Evolutionary conservation across 2,888 invertebrate genomes (phyloP).

Genomic region (Agrotis ipsilon): DNA sequence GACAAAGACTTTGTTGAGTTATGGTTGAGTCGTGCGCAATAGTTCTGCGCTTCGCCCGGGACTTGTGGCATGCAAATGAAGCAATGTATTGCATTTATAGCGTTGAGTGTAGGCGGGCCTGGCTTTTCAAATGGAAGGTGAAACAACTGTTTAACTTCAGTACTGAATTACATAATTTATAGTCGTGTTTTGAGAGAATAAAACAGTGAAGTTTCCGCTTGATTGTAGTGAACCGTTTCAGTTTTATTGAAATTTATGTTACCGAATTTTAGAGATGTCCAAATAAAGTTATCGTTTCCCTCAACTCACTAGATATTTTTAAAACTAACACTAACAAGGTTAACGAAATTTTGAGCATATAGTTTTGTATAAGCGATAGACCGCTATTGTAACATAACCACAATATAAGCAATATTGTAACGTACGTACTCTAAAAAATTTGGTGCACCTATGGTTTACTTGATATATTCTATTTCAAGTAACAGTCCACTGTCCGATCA

Average conservation of each 20-base stretch:
- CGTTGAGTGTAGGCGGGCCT: conserved; percentile 33
- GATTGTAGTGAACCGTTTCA: not conserved
- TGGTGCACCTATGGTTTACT: too few relatives aligned
- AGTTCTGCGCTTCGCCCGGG: conserved; percentile 57
- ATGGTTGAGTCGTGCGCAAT: conserved; percentile 73
- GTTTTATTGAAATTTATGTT: not conserved
- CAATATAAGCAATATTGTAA: too few relatives aligned
- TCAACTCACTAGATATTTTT: not conserved
- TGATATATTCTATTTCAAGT: too few relatives aligned
- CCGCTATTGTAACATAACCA: too few relatives aligned
- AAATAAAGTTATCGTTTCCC: too few relatives aligned
- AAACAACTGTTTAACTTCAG: conserved; percentile 31
- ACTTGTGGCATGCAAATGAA: conserved; percentile 76
- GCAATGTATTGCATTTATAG: conserved; percentile 74
- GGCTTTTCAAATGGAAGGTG: conserved; percentile 27
- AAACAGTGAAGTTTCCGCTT: conserved; percentile 2
- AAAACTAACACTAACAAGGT: not conserved
- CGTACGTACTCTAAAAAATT: too few relatives aligned
- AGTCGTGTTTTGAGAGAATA: not conserved
- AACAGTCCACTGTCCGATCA: too few relatives aligned
- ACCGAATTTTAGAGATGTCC: not conserved
- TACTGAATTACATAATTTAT: conserved; percentile 27
- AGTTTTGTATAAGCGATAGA: too few relatives aligned
- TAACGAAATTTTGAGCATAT: too few relatives aligned
- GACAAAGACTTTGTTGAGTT: conserved; percentile 70